Percentiles rank a stretch among this genome's conserved stretches.
phyloP scores from a whole-genome alignment of 2,797 vertebrate genomes.

The Sebastes goodei region DNA sequence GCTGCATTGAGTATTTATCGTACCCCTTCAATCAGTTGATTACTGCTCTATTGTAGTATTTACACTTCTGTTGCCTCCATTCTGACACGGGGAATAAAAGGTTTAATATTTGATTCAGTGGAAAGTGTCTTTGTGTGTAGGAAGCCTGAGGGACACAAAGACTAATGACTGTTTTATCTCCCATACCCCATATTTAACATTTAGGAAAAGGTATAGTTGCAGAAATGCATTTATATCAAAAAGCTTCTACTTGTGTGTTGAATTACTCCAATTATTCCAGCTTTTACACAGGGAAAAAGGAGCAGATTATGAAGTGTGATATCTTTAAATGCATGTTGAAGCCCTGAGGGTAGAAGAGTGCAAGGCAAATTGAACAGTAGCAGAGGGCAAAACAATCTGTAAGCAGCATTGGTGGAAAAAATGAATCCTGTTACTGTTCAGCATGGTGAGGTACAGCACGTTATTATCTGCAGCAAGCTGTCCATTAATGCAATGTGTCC shows the following conservation, averaged over 20 bases:
- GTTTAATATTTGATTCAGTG: neutral
- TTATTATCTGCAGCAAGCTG: slow-evolving; percentile 27
- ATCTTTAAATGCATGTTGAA: slow-evolving; percentile 34
- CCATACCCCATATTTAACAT: slow-evolving; percentile 27
- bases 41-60: neutral
- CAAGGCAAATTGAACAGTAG: slow-evolving; percentile 10
- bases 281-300: slow-evolving; percentile 9
- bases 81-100: slow-evolving; percentile 7
- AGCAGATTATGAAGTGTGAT: slow-evolving; percentile 16
- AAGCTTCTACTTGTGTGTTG: slow-evolving; percentile 39
- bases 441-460: neutral
- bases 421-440: slow-evolving; percentile 2
- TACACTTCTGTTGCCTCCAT: slow-evolving; percentile 7
- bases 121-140: neutral
- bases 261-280: slow-evolving; percentile 44
- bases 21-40: slow-evolving; percentile 9
- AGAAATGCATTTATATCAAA: slow-evolving; percentile 25
- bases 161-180: slow-evolving; percentile 34
- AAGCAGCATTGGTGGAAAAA: slow-evolving; percentile 18
- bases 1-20: neutral
- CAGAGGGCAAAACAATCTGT: slow-evolving; percentile 5
- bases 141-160: slow-evolving; percentile 6
- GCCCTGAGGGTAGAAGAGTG: slow-evolving; percentile 2
- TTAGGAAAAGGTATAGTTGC: slow-evolving; percentile 14
- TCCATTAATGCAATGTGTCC: neutral